Evolutionary conservation across 2,797 vertebrate species (phyloP).

Genomic region (Fratercula arctica): DNA sequence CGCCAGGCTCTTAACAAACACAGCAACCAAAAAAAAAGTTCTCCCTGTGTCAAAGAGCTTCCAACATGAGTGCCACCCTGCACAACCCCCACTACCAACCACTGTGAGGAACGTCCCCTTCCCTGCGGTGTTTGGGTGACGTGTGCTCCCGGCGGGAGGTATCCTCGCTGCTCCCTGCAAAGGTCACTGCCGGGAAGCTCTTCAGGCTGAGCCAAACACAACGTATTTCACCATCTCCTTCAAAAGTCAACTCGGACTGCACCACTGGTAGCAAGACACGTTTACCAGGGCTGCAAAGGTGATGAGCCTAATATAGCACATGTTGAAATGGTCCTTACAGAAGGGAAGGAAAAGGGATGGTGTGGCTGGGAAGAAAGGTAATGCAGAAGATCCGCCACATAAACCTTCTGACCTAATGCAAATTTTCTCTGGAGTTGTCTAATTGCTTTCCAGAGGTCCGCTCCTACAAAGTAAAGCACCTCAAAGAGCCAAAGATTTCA

Average conservation of each 20-base stretch:
- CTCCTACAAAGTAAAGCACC: neutral
- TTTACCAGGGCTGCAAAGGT: neutral
- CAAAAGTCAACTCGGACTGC: neutral
- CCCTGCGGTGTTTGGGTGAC: neutral
- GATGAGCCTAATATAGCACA: neutral
- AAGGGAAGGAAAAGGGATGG: neutral
- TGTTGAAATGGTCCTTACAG: neutral
- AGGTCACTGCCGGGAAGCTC: neutral
- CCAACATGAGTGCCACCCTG: neutral
- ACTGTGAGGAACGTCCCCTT: neutral
- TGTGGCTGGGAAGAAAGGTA: neutral
- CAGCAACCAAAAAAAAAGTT: neutral
- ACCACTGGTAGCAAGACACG: neutral
- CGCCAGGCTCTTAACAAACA: neutral
- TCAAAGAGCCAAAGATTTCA: neutral
- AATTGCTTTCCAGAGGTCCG: neutral
- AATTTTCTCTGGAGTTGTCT: neutral
- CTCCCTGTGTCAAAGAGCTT: neutral
- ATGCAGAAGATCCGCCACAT: neutral
- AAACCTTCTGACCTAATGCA: neutral
- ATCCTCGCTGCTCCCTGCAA: neutral
- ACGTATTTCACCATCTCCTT: neutral
- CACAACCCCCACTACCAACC: neutral
- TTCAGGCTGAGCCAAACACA: constrained; percentile 15
- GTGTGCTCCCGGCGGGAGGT: neutral